phyloP scores from a whole-genome alignment of 2,113 vertebrate genomes.

The Ameiurus melas region DNA sequence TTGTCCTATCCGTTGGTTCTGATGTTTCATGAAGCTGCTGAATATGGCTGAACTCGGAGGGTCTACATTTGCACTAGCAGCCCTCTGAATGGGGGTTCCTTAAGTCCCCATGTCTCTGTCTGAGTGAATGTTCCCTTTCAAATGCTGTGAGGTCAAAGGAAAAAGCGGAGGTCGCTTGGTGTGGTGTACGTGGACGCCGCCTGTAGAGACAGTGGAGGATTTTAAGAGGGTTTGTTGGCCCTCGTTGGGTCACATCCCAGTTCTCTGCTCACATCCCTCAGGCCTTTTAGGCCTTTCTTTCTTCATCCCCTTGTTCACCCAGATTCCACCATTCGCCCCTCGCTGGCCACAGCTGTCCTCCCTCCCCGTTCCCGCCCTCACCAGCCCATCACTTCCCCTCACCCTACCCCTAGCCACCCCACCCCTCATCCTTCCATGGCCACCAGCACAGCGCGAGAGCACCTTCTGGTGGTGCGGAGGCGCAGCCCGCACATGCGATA shows the following conservation, averaged over 20 bases:
- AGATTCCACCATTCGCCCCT: constrained; percentile 68
- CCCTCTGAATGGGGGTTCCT: background rate
- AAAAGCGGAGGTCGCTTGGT: background rate
- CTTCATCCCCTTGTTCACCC: constrained; percentile 24
- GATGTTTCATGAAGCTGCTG: background rate
- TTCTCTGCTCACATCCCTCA: constrained; percentile 23
- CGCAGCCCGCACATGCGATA: constrained; percentile 86
- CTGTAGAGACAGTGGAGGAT: constrained; percentile 5
- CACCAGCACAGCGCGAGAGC: constrained; percentile 79
- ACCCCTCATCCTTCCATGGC: constrained; percentile 37
- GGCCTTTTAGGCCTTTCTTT: constrained; percentile 39
- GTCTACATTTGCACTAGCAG: background rate
- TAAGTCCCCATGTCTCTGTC: background rate
- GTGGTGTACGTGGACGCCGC: background rate
- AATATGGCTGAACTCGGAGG: constrained; percentile 29
- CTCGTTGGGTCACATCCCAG: constrained; percentile 24
- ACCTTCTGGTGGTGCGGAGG: constrained; percentile 85
- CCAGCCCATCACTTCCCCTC: constrained; percentile 39
- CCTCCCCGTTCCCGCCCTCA: constrained; percentile 64
- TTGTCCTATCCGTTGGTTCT: background rate
- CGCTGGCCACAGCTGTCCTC: constrained; percentile 66
- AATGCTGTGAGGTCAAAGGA: constrained; percentile 2
- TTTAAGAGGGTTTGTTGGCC: constrained; percentile 22
- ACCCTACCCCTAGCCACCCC: constrained; percentile 48
- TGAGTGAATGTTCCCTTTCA: constrained; percentile 33